Evolutionary conservation across 2,888 invertebrate genomes (phyloP), one percentile per base, ranked within the genome.

Genomic region (Scaeva pyrastri): DNA sequence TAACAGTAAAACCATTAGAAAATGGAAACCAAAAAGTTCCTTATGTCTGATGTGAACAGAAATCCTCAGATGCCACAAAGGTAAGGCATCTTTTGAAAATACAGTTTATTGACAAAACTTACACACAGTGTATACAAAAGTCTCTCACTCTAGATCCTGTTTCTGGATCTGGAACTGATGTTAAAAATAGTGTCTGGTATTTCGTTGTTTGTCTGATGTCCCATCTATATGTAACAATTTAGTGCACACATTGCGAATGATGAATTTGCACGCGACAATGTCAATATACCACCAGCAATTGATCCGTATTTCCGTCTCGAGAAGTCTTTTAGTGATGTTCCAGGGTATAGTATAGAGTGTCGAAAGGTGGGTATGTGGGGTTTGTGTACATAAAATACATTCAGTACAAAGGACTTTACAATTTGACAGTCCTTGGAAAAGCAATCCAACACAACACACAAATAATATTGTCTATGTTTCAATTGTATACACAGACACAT

Each of bases 251-350:
- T 39, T 58, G 60, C 8, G 62, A 82, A 82, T 71, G 56, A 82
- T 71, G 56, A 71, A 62, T 73, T 66, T 68, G 26, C 45, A 16
- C 68, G 78, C 43, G 58, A 82, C 82, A 72, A 41, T 77, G 78
- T 52, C 71, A 76, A 82, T 70, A 81, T 72, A 31, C 5, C 31
- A 31, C 8, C 31, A 72, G 58, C 52, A 82, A 77, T 77, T 82
- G 64, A 82, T 68, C 39, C 39, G n/a, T 50, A 39, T 52, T 77
- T 71, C 23, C 1, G 58, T 60, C 66, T 19, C 50, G 19, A 52
- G 64, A n/a, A 48, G 72, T 56, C n/a, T 23, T 14, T 52, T 52
- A 23, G 36, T 14, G 31, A 31, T 31, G 31, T 31, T 31, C n/a
- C n/a, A n/a, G n/a, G n/a, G n/a, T 31, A 31, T 31, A 31, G 31